A percentile compares a stretch with the other conserved stretches of the same genome.
Conservation (phyloP, 1,140 invertebrate species). For the Drusus annulatus region DNA sequence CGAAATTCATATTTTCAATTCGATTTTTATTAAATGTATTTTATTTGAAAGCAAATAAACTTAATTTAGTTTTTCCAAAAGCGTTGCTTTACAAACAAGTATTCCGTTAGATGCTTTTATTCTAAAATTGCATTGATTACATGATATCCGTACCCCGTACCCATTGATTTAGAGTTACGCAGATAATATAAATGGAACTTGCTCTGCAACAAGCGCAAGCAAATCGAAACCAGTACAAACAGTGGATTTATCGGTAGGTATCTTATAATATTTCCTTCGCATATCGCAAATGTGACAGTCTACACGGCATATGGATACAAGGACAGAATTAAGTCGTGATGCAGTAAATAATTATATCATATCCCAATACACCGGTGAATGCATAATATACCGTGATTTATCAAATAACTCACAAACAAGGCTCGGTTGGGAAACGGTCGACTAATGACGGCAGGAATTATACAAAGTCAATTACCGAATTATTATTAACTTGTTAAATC, state of each 20-base stretch:
- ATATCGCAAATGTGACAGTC: constrained; percentile 16
- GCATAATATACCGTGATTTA: neutral
- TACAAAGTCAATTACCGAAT: no score
- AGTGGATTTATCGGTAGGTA: neutral
- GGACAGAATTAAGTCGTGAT: constrained; percentile 8
- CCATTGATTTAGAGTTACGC: neutral
- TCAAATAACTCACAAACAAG: no score
- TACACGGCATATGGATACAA: constrained; percentile 8
- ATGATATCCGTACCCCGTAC: neutral
- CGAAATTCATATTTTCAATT: no score
- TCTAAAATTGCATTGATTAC: neutral
- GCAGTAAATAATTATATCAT: neutral
- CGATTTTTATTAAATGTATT: no score
- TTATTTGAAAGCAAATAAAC: no score
- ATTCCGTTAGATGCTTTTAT: neutral
- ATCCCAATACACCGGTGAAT: constrained; percentile 6
- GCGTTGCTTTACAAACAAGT: no score
- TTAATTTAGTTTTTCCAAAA: no score
- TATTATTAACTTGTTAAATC: no score
- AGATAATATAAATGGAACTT: constrained; percentile 7
- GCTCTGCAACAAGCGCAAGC: neutral
- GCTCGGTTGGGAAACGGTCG: no score
- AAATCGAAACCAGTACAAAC: constrained; percentile 21
- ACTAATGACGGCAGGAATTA: no score
- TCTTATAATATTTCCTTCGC: constrained; percentile 2